Conservation (phyloP, 2,797 vertebrate genomes). For the Amblyraja radiata region DNA sequence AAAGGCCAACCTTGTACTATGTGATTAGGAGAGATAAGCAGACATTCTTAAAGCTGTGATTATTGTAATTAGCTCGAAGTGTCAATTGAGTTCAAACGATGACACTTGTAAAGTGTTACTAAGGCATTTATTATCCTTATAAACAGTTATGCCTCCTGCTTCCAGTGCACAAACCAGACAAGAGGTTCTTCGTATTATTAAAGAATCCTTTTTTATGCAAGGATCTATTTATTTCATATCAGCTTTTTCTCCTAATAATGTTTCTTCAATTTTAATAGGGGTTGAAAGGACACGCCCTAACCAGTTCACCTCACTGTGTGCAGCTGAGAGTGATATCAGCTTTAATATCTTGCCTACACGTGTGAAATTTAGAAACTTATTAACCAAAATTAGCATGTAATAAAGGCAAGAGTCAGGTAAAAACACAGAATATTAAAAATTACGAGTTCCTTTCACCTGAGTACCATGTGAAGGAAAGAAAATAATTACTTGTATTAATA, state of each 20-base stretch:
- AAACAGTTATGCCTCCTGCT: conserved; percentile 51
- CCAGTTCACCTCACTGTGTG: neutral
- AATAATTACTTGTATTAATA: neutral
- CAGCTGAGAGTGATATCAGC: neutral
- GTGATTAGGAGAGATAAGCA: conserved; percentile 92
- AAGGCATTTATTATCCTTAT: conserved; percentile 94
- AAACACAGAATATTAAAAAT: neutral
- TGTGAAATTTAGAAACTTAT: conserved; percentile 21
- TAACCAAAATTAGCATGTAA: neutral
- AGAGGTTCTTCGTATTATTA: conserved; percentile 24
- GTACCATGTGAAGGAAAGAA: neutral
- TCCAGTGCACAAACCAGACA: conserved; percentile 21
- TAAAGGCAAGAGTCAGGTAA: conserved; percentile 16
- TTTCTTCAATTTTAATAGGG: conserved; percentile 19
- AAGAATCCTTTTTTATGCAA: conserved; percentile 31
- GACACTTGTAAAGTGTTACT: conserved; percentile 62
- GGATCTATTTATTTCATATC: conserved; percentile 27
- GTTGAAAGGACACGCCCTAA: neutral
- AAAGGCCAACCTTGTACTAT: conserved; percentile 70
- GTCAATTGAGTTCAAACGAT: conserved; percentile 67
- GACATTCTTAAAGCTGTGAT: conserved; percentile 89
- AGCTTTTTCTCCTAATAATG: conserved; percentile 3
- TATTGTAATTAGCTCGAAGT: conserved; percentile 92
- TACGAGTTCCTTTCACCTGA: neutral
- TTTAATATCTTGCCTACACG: conserved; percentile 28